phyloP scores from a whole-genome alignment of 2,113 vertebrate species.

The Brienomyrus longianalis region DNA sequence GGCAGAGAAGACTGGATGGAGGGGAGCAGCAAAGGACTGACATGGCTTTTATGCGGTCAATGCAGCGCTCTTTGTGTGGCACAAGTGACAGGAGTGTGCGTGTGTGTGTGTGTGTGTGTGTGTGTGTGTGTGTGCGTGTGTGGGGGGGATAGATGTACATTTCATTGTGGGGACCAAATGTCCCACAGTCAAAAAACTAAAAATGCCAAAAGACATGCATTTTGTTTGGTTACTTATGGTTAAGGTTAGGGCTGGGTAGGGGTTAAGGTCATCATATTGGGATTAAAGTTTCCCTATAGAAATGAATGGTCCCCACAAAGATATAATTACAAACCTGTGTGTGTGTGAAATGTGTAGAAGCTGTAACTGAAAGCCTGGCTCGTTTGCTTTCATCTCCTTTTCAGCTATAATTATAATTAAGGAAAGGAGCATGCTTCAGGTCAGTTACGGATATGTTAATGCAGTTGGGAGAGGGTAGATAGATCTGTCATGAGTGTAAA shows the following conservation, averaged over 20 bases:
- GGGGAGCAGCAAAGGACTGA: background rate
- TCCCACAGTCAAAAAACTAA: too few relatives aligned
- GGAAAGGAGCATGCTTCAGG: background rate
- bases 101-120: background rate
- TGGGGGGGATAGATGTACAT: too few relatives aligned
- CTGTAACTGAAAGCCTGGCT: background rate
- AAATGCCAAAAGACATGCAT: too few relatives aligned
- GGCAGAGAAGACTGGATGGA: background rate
- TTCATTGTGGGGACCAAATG: too few relatives aligned
- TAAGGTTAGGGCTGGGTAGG: too few relatives aligned
- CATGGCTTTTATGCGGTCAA: background rate
- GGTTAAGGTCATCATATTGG: too few relatives aligned
- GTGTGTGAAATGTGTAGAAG: background rate
- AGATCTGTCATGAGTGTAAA: background rate
- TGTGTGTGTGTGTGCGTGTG: background rate
- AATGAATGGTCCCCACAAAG: too few relatives aligned
- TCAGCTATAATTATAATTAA: background rate
- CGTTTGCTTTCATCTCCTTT: background rate
- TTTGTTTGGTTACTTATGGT: too few relatives aligned
- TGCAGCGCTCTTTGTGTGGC: background rate
- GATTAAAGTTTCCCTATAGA: too few relatives aligned
- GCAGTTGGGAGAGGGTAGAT: background rate
- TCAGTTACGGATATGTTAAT: background rate
- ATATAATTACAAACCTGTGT: too few relatives aligned
- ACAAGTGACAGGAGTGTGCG: background rate